A percentile compares a stretch with the other conserved stretches of the same genome.
Conservation (phyloP, 2,888 invertebrate genomes). For the Loripinus fragilis region DNA sequence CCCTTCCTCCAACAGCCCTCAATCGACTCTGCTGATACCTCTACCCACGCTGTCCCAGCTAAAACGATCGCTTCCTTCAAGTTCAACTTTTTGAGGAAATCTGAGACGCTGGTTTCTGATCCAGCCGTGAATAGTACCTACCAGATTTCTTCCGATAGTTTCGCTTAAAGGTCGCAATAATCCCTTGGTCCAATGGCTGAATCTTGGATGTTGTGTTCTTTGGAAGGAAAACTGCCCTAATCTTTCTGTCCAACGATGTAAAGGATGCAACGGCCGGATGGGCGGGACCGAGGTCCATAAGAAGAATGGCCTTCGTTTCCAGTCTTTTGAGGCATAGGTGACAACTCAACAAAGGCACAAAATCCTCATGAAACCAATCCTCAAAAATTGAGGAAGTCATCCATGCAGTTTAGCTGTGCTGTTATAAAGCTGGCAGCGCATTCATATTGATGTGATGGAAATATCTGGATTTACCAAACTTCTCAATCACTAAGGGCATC, state of each 20-base stretch:
- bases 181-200: constrained; percentile 21
- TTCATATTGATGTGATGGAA: constrained; percentile 11
- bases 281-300: constrained; percentile 25
- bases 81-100: constrained; percentile 1
- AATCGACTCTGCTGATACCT: not conserved
- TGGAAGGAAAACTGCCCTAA: constrained; percentile 12
- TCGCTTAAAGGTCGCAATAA: constrained; percentile 21
- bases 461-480: not conserved
- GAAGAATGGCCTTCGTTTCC: constrained; percentile 19
- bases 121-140: constrained; percentile 4
- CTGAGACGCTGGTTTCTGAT: constrained; percentile 16
- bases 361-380: constrained; percentile 29
- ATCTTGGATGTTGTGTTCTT: constrained; percentile 20
- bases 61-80: constrained; percentile 18
- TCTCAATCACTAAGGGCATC: not conserved
- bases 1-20: not conserved
- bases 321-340: not conserved
- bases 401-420: constrained; percentile 2
- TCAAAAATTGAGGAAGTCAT: constrained; percentile 20
- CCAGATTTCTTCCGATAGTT: constrained; percentile 13
- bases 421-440: not conserved
- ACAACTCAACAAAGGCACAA: constrained; percentile 21
- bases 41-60: not conserved
- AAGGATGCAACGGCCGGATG: constrained; percentile 7
- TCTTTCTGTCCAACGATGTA: not conserved